phyloP scores from a whole-genome alignment of 2,888 invertebrate genomes.

The Drosophila melanosoma region DNA sequence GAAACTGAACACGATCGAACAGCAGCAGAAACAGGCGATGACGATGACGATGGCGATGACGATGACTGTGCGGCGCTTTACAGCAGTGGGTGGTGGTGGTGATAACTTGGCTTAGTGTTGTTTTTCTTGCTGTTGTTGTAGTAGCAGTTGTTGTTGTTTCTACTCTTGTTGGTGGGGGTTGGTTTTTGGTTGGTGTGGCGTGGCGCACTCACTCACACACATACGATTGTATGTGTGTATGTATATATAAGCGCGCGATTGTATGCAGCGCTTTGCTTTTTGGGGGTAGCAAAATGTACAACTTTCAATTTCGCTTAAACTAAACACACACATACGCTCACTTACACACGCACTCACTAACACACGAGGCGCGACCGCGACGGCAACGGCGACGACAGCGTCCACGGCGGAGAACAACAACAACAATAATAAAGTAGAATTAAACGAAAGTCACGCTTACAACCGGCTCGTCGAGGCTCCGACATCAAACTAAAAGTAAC shows the following conservation, averaged over 20 bases:
- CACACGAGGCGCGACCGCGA: constrained; percentile 50
- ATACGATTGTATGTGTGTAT: constrained; percentile 23
- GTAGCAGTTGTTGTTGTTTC: constrained; percentile 44
- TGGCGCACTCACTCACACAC: constrained; percentile 44
- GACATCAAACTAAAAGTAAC: constrained; percentile 81
- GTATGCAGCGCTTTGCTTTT: constrained; percentile 80
- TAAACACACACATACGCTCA: constrained; percentile 49
- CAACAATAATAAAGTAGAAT: constrained; percentile 74
- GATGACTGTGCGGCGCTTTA: constrained; percentile 53
- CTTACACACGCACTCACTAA: constrained; percentile 31
- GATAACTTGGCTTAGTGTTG: constrained; percentile 50
- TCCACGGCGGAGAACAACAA: constrained; percentile 52
- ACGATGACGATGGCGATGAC: constrained; percentile 67
- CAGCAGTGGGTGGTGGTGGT: constrained; percentile 76
- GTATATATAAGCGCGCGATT: constrained; percentile 71
- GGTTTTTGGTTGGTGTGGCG: constrained; percentile 71
- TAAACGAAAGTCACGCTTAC: constrained; percentile 80
- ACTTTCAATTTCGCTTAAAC: constrained; percentile 79
- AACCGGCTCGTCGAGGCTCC: constrained; percentile 79
- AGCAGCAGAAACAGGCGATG: constrained; percentile 54
- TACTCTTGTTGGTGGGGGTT: constrained; percentile 75
- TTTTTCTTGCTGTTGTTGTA: constrained; percentile 60
- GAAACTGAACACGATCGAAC: constrained; percentile 51
- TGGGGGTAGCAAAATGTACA: constrained; percentile 79
- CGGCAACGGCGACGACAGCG: constrained; percentile 49